Percentiles rank a stretch among this genome's conserved stretches.
Evolutionary conservation across 2,797 vertebrate genomes (phyloP).

Genomic region (Urophycis tenuis): DNA sequence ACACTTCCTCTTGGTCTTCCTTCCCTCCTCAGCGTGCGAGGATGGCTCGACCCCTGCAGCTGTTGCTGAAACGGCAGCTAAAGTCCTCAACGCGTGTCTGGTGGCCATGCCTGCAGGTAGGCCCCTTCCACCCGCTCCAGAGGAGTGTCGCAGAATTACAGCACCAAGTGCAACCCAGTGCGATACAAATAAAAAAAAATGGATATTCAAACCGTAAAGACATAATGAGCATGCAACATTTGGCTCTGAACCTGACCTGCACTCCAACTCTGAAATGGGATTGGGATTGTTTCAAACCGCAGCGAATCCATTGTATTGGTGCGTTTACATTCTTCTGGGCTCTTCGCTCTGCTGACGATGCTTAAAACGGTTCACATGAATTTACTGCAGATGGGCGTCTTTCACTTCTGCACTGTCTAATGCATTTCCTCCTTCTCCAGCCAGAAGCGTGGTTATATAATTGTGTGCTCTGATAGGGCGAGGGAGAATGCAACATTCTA

Average conservation of each 20-base stretch:
- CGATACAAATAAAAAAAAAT: background rate
- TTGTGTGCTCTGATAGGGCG: background rate
- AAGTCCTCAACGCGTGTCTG: constrained; percentile 81
- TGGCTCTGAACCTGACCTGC: background rate
- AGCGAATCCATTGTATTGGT: background rate
- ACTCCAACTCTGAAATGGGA: no score
- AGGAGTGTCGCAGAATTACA: background rate
- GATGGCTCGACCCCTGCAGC: constrained; percentile 78
- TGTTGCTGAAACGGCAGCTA: constrained; percentile 80
- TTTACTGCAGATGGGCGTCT: background rate
- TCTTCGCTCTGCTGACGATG: background rate
- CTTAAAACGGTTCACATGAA: background rate
- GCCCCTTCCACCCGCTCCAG: background rate
- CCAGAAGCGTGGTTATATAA: constrained; percentile 4
- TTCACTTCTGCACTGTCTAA: background rate
- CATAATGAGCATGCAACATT: background rate
- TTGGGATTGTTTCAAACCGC: no score
- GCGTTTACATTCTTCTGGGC: background rate
- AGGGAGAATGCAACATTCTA: background rate
- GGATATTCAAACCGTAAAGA: background rate
- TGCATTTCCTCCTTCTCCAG: background rate
- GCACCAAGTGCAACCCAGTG: background rate
- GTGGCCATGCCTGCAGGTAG: constrained; percentile 90
- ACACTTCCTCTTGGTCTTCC: background rate
- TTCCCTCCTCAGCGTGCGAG: constrained; percentile 75